Percentiles rank a stretch among this genome's conserved stretches.
These are phyloP conservation scores for Marmota flaviventris DNA, from an alignment of 2,113 vertebrate genomes.

Conservation along the genomic window DNA sequence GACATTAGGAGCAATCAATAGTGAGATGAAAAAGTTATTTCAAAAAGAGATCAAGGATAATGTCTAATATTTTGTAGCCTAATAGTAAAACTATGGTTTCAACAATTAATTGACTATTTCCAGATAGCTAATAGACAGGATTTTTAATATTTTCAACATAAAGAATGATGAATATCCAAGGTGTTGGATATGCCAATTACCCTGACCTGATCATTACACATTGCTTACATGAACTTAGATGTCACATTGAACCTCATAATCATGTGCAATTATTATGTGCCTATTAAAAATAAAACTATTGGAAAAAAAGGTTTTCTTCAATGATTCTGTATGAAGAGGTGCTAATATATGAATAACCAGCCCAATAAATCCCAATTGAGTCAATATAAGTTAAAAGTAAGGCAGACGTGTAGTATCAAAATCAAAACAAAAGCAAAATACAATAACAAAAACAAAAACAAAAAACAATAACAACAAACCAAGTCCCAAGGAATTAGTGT, in stretches of 20 bases:
- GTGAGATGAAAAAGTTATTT: constrained; percentile 65
- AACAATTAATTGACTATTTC: neutral
- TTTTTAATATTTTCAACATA: neutral
- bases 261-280: neutral
- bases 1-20: constrained; percentile 81
- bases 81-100: neutral
- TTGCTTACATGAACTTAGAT: neutral
- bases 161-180: neutral
- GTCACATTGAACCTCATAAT: neutral
- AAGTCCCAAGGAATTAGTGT: neutral
- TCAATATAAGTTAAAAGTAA: constrained; percentile 54
- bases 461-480: neutral
- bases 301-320: constrained; percentile 48
- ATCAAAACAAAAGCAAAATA: constrained; percentile 54
- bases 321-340: constrained; percentile 69
- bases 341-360: constrained; percentile 71
- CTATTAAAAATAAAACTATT: neutral
- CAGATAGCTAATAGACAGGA: neutral
- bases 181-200: neutral
- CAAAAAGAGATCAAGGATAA: constrained; percentile 72
- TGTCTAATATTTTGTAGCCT: neutral
- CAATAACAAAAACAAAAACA: constrained; percentile 56
- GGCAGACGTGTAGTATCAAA: neutral
- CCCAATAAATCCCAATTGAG: constrained; percentile 62
- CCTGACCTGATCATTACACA: neutral